A percentile compares a stretch with the other conserved stretches of the same genome.
phyloP scores from a whole-genome alignment of 2,888 invertebrate genomes.

The Apotomis betuletana region DNA sequence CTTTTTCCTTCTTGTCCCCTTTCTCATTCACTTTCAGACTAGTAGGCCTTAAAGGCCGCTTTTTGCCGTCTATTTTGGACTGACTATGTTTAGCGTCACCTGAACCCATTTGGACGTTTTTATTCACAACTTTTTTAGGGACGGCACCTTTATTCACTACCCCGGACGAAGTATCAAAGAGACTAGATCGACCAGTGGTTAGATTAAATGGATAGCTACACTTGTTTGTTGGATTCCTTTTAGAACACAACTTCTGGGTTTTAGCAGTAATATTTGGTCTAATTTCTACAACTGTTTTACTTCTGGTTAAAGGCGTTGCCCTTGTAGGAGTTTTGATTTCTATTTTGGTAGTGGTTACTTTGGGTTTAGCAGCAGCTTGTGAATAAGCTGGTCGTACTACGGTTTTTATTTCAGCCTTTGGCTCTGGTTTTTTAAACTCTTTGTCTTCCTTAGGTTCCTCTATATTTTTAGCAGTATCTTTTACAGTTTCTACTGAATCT shows the following conservation, averaged over 20 bases:
- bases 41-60: conserved; percentile 63
- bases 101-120: conserved; percentile 60
- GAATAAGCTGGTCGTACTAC: conserved; percentile 73
- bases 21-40: conserved; percentile 69
- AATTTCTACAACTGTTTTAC: conserved; percentile 78
- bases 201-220: conserved; percentile 81
- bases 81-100: conserved; percentile 64
- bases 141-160: conserved; percentile 53
- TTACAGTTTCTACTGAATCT: conserved; percentile 44
- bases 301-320: conserved; percentile 61
- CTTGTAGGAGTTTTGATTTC: conserved; percentile 66
- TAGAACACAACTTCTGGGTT: conserved; percentile 59
- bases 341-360: conserved; percentile 61
- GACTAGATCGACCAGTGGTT: conserved; percentile 75
- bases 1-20: conserved; percentile 61
- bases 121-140: conserved; percentile 58
- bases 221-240: conserved; percentile 69
- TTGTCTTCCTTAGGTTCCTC: conserved; percentile 50
- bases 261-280: conserved; percentile 59
- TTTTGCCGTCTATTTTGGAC: conserved; percentile 64
- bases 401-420: conserved; percentile 59
- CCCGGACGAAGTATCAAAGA: conserved; percentile 64
- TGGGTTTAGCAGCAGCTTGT: conserved; percentile 81
- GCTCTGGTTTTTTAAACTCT: conserved; percentile 56
- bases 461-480: conserved; percentile 47